Percentiles rank a stretch among this genome's conserved stretches.
Evolutionary conservation across 2,797 vertebrate species (phyloP).

Genomic region (Argya squamiceps): DNA sequence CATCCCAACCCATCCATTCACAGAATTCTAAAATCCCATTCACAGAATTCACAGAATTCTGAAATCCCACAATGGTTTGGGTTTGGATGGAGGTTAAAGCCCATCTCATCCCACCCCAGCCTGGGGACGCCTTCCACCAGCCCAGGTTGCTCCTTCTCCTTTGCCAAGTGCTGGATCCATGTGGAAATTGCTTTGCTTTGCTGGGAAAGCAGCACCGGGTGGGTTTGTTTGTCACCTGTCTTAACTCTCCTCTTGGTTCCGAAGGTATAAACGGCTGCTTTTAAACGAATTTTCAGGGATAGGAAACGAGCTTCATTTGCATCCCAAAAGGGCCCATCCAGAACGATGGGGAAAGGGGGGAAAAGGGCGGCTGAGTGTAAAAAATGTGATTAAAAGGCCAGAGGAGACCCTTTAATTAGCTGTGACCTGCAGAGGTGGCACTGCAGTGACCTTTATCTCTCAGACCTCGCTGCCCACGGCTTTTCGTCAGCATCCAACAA

Average conservation of each 20-base stretch:
- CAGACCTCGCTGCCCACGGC: accelerated
- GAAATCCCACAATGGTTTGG: background rate
- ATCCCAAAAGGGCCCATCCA: too few species aligned
- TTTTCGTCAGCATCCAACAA: background rate
- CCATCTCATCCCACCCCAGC: background rate
- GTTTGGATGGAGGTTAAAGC: background rate
- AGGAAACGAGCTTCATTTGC: background rate
- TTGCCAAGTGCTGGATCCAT: background rate
- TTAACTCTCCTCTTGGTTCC: background rate
- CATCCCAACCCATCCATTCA: background rate
- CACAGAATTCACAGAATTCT: background rate
- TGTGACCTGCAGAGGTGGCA: background rate
- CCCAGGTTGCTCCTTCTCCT: background rate
- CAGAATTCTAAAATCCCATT: background rate
- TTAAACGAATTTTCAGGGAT: background rate
- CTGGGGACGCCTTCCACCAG: background rate
- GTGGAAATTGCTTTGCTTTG: background rate
- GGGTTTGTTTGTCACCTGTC: background rate
- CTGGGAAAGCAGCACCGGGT: background rate
- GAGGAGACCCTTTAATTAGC: background rate
- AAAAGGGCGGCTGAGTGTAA: too few species aligned
- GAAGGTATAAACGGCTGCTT: background rate
- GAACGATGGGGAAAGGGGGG: accelerated
- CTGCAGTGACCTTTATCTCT: background rate
- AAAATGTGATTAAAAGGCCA: background rate